Conservation (phyloP, 2,888 invertebrate species). For the Diarsia mendica region DNA sequence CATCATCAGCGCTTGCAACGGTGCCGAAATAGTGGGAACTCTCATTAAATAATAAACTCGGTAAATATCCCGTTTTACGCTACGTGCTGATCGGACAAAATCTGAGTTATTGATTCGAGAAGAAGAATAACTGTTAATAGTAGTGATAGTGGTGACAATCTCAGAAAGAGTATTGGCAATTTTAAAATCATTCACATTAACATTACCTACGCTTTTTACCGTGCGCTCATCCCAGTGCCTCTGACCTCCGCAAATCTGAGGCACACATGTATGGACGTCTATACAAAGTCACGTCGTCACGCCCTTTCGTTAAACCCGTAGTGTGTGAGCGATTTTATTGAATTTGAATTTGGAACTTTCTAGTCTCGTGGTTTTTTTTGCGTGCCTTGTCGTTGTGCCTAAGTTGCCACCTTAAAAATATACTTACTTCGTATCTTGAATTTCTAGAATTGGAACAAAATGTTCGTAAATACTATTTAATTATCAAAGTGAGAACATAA, state of each 20-base stretch:
- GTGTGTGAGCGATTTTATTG: slow-evolving; percentile 37
- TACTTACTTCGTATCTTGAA: not conserved
- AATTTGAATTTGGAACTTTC: slow-evolving; percentile 49
- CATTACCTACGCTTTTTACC: not conserved
- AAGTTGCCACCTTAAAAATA: not conserved
- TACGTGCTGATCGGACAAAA: not conserved
- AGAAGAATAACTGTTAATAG: not conserved
- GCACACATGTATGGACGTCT: slow-evolving; percentile 56
- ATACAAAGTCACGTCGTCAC: slow-evolving; percentile 62
- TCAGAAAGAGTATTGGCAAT: not conserved
- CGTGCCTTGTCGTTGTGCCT: not conserved
- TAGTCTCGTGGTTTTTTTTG: not conserved
- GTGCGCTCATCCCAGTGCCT: not conserved
- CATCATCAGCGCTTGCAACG: not conserved
- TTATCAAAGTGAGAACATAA: not conserved
- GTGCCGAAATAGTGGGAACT: not conserved
- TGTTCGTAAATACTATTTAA: not conserved
- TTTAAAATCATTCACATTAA: too few relatives aligned
- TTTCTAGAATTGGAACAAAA: not conserved
- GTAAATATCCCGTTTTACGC: not conserved
- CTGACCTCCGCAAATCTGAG: slow-evolving; percentile 61
- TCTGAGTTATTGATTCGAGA: not conserved
- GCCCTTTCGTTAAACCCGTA: slow-evolving; percentile 34
- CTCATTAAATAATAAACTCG: not conserved
- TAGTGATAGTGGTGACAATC: not conserved